Conservation (phyloP, 1,140 invertebrate genomes). For the Onthophagus taurus region DNA sequence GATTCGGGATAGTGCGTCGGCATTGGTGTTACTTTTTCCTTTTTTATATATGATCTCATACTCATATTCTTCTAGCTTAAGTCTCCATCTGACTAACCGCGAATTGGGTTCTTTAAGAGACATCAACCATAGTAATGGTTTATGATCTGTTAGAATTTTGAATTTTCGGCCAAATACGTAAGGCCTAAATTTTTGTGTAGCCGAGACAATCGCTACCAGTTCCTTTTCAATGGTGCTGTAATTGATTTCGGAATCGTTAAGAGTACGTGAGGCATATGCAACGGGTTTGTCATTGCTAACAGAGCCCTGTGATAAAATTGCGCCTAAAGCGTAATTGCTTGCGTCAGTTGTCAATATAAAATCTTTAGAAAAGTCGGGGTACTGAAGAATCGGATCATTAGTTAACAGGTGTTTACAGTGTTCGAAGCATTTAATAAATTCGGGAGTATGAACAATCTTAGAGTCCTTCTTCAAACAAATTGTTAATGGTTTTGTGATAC, state of each 20-base stretch:
- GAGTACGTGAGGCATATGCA: no score
- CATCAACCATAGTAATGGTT: slow-evolving; percentile 12
- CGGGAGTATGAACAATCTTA: slow-evolving; percentile 7
- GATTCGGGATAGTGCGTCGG: slow-evolving; percentile 32
- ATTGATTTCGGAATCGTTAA: slow-evolving; percentile 1
- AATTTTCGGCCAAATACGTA: slow-evolving; percentile 12
- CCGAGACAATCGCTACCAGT: slow-evolving; percentile 12
- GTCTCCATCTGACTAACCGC: slow-evolving; percentile 7
- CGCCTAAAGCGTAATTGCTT: slow-evolving; percentile 1
- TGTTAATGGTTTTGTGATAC: slow-evolving; percentile 14
- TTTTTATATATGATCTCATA: slow-evolving; percentile 37
- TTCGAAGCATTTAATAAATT: slow-evolving; percentile 2
- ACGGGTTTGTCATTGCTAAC: no score
- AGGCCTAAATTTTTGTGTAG: slow-evolving; percentile 7
- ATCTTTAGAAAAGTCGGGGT: no score
- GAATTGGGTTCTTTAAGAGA: slow-evolving; percentile 14
- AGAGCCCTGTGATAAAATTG: neutral
- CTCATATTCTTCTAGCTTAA: slow-evolving; percentile 31
- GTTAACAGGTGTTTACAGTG: neutral
- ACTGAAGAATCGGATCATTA: slow-evolving; percentile 3
- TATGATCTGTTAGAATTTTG: slow-evolving; percentile 13
- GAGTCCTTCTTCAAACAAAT: slow-evolving; percentile 11
- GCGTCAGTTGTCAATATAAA: no score
- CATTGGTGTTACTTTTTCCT: slow-evolving; percentile 32
- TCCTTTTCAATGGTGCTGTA: slow-evolving; percentile 10